phyloP scores from a whole-genome alignment of 2,113 vertebrate species.

The Australoheros scitulus region DNA sequence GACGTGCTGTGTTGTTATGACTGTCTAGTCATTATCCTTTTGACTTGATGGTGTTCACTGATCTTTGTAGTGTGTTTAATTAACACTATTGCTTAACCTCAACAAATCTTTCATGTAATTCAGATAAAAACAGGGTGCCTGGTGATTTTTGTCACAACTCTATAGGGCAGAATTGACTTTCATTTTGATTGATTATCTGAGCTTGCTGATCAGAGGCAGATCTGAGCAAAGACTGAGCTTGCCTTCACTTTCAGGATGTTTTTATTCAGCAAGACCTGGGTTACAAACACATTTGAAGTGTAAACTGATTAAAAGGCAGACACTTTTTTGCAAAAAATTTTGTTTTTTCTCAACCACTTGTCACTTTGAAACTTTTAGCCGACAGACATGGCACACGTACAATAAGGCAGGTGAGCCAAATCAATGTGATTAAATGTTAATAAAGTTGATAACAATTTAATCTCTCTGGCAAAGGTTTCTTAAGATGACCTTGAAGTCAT shows the following conservation, averaged over 20 bases:
- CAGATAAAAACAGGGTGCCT: not conserved
- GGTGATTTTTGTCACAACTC: not conserved
- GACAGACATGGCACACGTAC: not conserved
- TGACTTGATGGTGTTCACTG: not conserved
- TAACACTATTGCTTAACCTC: not conserved
- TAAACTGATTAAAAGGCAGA: not conserved
- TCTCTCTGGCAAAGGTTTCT: not conserved
- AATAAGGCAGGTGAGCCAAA: not conserved
- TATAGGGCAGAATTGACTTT: not conserved
- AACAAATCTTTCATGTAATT: not conserved
- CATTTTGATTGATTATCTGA: not conserved
- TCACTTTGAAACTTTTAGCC: not conserved
- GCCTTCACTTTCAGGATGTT: not conserved
- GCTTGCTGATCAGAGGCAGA: not conserved
- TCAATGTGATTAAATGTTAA: not conserved
- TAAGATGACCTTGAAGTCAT: not conserved
- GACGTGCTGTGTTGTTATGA: not conserved
- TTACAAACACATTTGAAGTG: not conserved
- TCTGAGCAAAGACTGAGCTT: not conserved
- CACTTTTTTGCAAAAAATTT: not conserved
- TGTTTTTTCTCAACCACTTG: not conserved
- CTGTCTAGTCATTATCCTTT: constrained; percentile 8
- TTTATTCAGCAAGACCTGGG: not conserved
- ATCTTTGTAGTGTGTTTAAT: not conserved
- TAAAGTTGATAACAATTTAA: not conserved